These are phyloP conservation scores for Onthophagus taurus DNA, from an alignment of 1,140 invertebrate species.

Conservation along the genomic window DNA sequence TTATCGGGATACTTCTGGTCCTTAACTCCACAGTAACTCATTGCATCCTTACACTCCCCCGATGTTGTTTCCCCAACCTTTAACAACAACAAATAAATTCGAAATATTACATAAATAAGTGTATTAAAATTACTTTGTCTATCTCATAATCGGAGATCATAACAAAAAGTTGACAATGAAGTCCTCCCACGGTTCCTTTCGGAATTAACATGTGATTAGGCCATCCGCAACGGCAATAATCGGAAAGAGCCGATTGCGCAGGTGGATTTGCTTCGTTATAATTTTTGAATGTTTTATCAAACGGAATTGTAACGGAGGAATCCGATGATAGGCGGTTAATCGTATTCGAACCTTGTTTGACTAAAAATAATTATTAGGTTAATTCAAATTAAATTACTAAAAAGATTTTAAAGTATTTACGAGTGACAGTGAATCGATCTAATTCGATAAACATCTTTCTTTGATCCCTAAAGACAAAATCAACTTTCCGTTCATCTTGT, in stretches of 20 bases:
- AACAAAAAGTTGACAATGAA: slow-evolving; percentile 61
- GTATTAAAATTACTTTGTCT: slow-evolving; percentile 48
- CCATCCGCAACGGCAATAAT: slow-evolving; percentile 80
- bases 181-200: slow-evolving; percentile 59
- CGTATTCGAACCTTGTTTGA: slow-evolving; percentile 45
- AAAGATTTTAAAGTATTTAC: slow-evolving; percentile 33
- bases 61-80: slow-evolving; percentile 18
- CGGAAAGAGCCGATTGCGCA: slow-evolving; percentile 41
- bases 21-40: slow-evolving; percentile 61
- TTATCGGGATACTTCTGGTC: slow-evolving; percentile 61
- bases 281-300: slow-evolving; percentile 58
- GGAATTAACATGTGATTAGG: slow-evolving; percentile 76
- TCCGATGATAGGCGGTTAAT: slow-evolving; percentile 45
- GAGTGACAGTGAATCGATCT: slow-evolving; percentile 44
- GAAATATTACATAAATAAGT: not conserved
- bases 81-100: not conserved
- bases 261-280: slow-evolving; percentile 45
- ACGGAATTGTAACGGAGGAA: slow-evolving; percentile 60
- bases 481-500: slow-evolving; percentile 43
- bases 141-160: slow-evolving; percentile 69
- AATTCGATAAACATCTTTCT: slow-evolving; percentile 46
- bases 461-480: slow-evolving; percentile 42
- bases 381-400: slow-evolving; percentile 13
- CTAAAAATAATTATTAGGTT: no score
- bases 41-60: slow-evolving; percentile 52